Conservation (phyloP, 2,797 vertebrate species). For the Crocidura indochinensis region DNA sequence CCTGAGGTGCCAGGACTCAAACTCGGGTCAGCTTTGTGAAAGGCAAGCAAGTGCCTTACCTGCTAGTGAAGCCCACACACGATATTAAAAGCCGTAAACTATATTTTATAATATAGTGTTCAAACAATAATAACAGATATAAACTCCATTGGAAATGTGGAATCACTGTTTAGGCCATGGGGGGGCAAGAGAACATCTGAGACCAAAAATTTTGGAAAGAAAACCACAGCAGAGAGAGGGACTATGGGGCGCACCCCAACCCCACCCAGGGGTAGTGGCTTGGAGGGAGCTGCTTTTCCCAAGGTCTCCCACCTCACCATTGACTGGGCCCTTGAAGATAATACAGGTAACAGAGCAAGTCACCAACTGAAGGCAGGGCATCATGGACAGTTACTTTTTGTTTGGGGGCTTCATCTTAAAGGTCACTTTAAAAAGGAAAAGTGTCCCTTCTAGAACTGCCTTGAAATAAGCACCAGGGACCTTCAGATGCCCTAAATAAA, state of each 20-base stretch:
- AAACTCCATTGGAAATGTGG: neutral
- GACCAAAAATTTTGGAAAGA: neutral
- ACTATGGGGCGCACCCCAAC: too few relatives aligned
- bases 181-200: neutral
- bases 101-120: neutral
- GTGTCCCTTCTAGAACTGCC: constrained; percentile 30
- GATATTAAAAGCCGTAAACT: neutral
- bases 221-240: neutral
- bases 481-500: too few relatives aligned
- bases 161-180: neutral
- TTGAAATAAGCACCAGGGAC: neutral
- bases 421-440: constrained; percentile 45
- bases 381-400: too few relatives aligned
- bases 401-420: constrained; percentile 45
- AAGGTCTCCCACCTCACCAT: neutral
- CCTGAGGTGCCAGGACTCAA: too few relatives aligned
- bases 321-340: neutral
- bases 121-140: neutral
- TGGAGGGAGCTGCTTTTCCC: neutral
- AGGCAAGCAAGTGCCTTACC: too few relatives aligned
- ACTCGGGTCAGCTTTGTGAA: too few relatives aligned
- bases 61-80: too few relatives aligned
- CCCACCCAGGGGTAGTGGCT: too few relatives aligned
- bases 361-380: neutral
- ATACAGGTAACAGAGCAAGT: neutral